Evolutionary conservation across 2,888 invertebrate genomes (phyloP).

Genomic region (Tuta absoluta): DNA sequence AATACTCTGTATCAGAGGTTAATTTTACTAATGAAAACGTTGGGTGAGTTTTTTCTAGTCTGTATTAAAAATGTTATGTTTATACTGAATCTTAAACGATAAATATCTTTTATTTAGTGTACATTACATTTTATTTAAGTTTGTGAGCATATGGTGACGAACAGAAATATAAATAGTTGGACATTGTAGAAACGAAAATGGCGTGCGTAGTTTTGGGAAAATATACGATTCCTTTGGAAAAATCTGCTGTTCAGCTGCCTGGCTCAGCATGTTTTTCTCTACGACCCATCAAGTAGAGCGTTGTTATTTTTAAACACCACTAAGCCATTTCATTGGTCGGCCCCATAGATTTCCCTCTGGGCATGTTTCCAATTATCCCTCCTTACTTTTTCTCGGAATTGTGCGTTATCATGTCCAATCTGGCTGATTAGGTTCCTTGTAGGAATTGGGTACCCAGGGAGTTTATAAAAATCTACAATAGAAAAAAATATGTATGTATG

Average conservation of each 20-base stretch:
- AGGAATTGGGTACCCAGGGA: slow-evolving; percentile 9
- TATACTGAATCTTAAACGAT: no score
- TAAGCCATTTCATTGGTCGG: slow-evolving; percentile 25
- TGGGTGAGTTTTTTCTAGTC: no score
- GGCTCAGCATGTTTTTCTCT: not conserved
- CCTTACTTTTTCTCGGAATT: slow-evolving; percentile 27
- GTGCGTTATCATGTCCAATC: slow-evolving; percentile 20
- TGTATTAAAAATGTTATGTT: no score
- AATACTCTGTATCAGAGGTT: no score
- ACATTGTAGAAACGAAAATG: not conserved
- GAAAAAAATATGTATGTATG: not conserved
- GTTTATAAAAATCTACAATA: not conserved
- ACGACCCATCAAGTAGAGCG: not conserved
- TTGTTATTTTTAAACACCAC: slow-evolving; percentile 24
- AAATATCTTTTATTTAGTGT: no score
- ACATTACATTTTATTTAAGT: no score
- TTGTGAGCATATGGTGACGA: no score
- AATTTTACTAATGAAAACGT: no score
- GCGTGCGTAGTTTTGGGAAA: not conserved
- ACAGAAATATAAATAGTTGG: not conserved
- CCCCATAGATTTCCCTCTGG: slow-evolving; percentile 35
- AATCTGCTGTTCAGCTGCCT: not conserved
- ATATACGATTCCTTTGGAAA: not conserved
- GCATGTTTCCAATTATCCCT: slow-evolving; percentile 33
- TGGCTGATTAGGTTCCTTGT: slow-evolving; percentile 18